Evolutionary conservation across 2,113 vertebrate species (phyloP).

Genomic region (Condylura cristata): DNA sequence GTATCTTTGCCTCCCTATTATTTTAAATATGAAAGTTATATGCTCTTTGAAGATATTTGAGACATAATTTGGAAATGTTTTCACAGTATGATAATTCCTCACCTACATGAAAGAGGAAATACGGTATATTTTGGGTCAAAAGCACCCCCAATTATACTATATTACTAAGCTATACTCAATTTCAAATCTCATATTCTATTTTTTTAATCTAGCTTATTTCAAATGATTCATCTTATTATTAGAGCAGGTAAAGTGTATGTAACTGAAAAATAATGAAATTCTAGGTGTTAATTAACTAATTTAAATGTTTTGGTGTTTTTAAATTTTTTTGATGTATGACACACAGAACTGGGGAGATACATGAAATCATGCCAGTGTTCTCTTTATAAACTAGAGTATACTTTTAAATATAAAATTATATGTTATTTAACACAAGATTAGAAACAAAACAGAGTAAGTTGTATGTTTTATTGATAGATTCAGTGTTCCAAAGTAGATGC

Average conservation of each 20-base stretch:
- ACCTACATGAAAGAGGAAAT: slow-evolving; percentile 18
- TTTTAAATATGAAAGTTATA: slow-evolving; percentile 42
- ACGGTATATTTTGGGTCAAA: not conserved
- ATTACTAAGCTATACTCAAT: not conserved
- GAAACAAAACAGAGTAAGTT: not conserved
- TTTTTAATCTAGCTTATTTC: not conserved
- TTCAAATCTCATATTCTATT: not conserved
- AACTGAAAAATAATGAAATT: not conserved
- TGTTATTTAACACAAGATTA: not conserved
- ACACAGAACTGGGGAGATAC: not conserved
- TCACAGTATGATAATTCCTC: not conserved
- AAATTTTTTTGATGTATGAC: not conserved
- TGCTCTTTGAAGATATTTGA: slow-evolving; percentile 27
- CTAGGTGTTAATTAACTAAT: not conserved
- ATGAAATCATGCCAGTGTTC: not conserved
- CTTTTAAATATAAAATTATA: not conserved
- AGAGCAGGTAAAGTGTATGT: not conserved
- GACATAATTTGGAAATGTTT: slow-evolving; percentile 43
- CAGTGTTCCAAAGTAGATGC: not conserved
- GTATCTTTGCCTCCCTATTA: not conserved
- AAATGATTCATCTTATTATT: not conserved
- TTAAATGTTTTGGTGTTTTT: not conserved
- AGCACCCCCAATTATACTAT: not conserved
- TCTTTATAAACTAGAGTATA: not conserved
- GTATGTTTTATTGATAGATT: not conserved